Evolutionary conservation across 2,888 invertebrate species (phyloP), one percentile per base, ranked within the genome.

Genomic region (Ochropleura plecta): DNA sequence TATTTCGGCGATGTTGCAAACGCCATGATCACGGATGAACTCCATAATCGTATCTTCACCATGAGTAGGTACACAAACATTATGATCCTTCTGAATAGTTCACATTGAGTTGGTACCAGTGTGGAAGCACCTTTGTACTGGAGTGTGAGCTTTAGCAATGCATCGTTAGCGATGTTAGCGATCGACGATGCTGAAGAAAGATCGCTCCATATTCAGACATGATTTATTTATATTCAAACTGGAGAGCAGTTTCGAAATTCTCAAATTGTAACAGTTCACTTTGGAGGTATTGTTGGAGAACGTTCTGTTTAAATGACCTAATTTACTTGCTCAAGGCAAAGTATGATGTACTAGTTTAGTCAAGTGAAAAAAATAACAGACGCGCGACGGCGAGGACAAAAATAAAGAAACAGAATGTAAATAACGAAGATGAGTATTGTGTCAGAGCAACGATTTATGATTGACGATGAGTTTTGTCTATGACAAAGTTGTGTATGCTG

Each of bases 131-230:
- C 64, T 84, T 76, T 70, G 42, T 68, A 44, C 20, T 42, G 16
- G 5, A 67, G 71, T 72, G 55, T 67, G 44, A 79, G 77, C 79
- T 72, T 66, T 70, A 65, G 66, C 77, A 76, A 49, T 53, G 71
- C 67, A 75, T 78, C 70, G 74, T 81, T 80, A 80, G 72, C 70
- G 20, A 20, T 20, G 76, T 73, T 77, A 65, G 66, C 49, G 48
- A 46, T 78, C 46, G 72, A 74, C 59, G 70, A 75, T 67, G 70
- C 48, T 18, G 73, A 64, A 46, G 81, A 80, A 63, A 79, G 76
- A 83, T 79, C 60, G 77, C 73, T 79, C 82, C 72, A 77, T 55
- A 73, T 72, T 60, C 71, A 64, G n/a, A 46, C 48, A 40, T 65
- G 42, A 76, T 79, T 74, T 78, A 75, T 79, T 76, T 63, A 60